These are phyloP conservation scores for Papilio protenor DNA, from an alignment of 2,888 invertebrate species.

Conservation along the genomic window DNA sequence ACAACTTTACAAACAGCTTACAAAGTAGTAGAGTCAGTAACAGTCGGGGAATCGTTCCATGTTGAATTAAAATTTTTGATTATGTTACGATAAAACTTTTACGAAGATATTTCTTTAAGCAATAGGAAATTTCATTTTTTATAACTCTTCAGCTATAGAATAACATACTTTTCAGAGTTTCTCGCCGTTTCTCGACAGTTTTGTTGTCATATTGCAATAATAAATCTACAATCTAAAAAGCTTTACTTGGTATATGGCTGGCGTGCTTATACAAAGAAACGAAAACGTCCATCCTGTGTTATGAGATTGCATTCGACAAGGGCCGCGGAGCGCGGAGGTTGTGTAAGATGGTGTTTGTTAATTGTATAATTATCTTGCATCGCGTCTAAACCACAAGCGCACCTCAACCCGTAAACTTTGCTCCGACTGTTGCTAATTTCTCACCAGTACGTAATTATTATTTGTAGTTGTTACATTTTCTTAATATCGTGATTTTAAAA, in stretches of 20 bases:
- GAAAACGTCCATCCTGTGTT: too few species aligned
- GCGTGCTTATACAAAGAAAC: too few species aligned
- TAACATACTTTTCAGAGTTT: too few species aligned
- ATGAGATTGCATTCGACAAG: not conserved
- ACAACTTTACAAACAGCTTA: constrained; percentile 29
- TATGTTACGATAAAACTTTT: constrained; percentile 10
- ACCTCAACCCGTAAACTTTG: not conserved
- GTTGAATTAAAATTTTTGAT: constrained; percentile 19
- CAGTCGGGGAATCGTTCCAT: constrained; percentile 7
- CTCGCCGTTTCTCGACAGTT: too few species aligned
- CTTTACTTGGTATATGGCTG: too few species aligned
- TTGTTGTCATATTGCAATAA: too few species aligned
- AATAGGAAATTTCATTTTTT: not conserved
- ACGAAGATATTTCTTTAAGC: not conserved
- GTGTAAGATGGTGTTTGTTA: constrained; percentile 8
- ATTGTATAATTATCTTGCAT: not conserved
- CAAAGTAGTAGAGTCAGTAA: not conserved
- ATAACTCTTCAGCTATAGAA: not conserved
- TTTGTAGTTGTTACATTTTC: not conserved
- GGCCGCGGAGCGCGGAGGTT: not conserved
- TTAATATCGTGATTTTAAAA: not conserved
- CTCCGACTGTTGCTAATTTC: not conserved
- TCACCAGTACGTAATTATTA: too few species aligned
- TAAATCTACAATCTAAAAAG: too few species aligned
- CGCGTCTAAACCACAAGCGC: too few species aligned